Evolutionary conservation across 2,888 invertebrate species (phyloP).

Genomic region (Pyrgus malvae): DNA sequence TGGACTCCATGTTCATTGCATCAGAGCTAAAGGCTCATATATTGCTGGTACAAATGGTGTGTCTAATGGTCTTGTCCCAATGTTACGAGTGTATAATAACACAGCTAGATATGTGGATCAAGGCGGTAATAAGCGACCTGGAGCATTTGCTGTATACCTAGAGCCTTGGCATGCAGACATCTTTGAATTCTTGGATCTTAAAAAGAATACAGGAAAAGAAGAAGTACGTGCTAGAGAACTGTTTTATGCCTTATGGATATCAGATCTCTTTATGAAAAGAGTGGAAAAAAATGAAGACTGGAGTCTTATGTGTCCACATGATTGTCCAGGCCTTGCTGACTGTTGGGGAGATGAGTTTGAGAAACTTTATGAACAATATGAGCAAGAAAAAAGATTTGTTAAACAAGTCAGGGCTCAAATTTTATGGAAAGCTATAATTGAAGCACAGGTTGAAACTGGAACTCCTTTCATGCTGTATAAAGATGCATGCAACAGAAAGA

Average conservation of each 20-base stretch:
- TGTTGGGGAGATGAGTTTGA: constrained; percentile 98
- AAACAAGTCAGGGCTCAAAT: constrained; percentile 90
- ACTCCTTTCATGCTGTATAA: constrained; percentile 98
- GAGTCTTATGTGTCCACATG: constrained; percentile 98
- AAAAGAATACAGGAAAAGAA: constrained; percentile 97
- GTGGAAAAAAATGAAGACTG: constrained; percentile 92
- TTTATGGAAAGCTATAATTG: constrained; percentile 96
- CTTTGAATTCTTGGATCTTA: constrained; percentile 96
- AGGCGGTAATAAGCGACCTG: constrained; percentile 98
- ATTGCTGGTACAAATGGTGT: constrained; percentile 97
- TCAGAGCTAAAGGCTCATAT: constrained; percentile 94
- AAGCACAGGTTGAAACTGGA: constrained; percentile 98
- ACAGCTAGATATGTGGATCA: constrained; percentile 98
- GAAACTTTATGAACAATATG: constrained; percentile 91
- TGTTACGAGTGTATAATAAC: constrained; percentile 97
- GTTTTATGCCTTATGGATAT: constrained; percentile 98
- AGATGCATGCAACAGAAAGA: constrained; percentile 97
- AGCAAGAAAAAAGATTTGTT: constrained; percentile 87
- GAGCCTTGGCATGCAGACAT: constrained; percentile 99
- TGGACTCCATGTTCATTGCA: constrained; percentile 97
- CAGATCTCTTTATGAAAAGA: constrained; percentile 98
- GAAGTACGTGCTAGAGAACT: constrained; percentile 96
- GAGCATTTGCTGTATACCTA: constrained; percentile 98
- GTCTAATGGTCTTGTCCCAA: constrained; percentile 97
- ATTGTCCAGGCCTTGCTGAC: constrained; percentile 94